Base-by-base conservation (phyloP, 2,888 invertebrate species). In the Drosophila kambysellisi region DNA sequence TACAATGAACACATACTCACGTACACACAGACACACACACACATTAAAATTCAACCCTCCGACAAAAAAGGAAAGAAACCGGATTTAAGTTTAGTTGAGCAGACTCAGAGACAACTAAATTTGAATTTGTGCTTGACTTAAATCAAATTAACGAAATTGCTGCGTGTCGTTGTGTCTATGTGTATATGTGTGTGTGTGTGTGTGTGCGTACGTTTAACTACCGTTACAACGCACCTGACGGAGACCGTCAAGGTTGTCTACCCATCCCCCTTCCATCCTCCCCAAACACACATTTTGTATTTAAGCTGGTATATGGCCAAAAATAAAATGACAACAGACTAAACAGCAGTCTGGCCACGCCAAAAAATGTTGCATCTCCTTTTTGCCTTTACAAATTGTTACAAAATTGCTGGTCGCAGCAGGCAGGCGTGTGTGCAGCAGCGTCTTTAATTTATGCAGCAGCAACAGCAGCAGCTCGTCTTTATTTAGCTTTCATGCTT, bases 401-500 rank as follows among this genome's bases (percentile, higher is more conserved):
- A 87, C 87, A 82, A 84, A 83, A 80, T 70, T 80, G 82, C 60
- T 53, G 30, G 39, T 41, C 56, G 15, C 39, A 39, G 12, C 39
- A 56, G 56, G 8, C 54, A 30, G 56, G 29, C 54, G 39, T 39
- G n/a, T 54, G 17, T n/a, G 37, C 46, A 46, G 60, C 69, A 61
- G 59, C 35, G 46, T 74, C 71, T 79, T 83, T 74, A 84, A 87
- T 83, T 84, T 83, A 87, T 83, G 75, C 82, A 76, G 62, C 43
- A 53, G 61, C 17, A 12, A 30, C 60, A 20, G 48, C 51, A 50
- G 65, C 76, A 67, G 78, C 85, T 84, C 83, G 79, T 85, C 84
- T 85, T 88, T 81, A 85, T 88, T 88, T 85, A 84, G 85, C 81
- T 79, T 71, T 74, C 52, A 56, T 76, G 70, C 74, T 74, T 74